Base-by-base conservation (phyloP, 2,888 invertebrate species). In the Leucophenga maculata region DNA sequence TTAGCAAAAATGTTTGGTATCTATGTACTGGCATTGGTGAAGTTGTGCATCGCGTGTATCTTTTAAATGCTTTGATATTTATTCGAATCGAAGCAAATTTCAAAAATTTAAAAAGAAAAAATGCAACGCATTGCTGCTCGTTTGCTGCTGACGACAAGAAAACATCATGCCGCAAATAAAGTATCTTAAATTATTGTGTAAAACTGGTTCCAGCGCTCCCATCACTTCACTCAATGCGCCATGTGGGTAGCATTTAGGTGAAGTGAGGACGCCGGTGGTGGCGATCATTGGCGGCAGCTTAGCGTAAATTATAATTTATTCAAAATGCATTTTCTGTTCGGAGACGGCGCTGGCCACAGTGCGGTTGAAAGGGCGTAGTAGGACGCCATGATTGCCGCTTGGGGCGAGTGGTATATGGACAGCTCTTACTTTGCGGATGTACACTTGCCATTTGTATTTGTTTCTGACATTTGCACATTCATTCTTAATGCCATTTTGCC, bases 281-380 rank as follows among this genome's bases (percentile, higher is more conserved):
- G 16, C 18, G 46, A 31, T 52, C 62, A 64, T 68, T 69, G 75
- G 62, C 64, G 72, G 74, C 82, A 73, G 79, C 79, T 85, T 82
- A 76, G 74, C 75, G 73, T 75, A 82, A 76, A 78, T 80, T 79
- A 75, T 76, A 76, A 79, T 84, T 82, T 81, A 84, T 77, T 68
- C 62, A 26, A 60, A 66, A 67, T 72, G 70, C 65, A 55, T 67
- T 71, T 73, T 69, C 48, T 31, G 65, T 60, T 70, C 69, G 26
- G n/a, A n/a, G n/a, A 11, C 4, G 44, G 60, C 11, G 22, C 64
- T 65, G 48, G 13, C 50, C n/a, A 8, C 13, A 18, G 26, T 16
- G 50, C 18, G 14, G 57, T 31, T 57, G 54, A 1, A 39, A 39
- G 22, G 55, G 9, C 55, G 55, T 14, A 39, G 39, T 11, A 8